Conservation (phyloP, 2,113 vertebrate species). For the Chlamydotis undulata region DNA sequence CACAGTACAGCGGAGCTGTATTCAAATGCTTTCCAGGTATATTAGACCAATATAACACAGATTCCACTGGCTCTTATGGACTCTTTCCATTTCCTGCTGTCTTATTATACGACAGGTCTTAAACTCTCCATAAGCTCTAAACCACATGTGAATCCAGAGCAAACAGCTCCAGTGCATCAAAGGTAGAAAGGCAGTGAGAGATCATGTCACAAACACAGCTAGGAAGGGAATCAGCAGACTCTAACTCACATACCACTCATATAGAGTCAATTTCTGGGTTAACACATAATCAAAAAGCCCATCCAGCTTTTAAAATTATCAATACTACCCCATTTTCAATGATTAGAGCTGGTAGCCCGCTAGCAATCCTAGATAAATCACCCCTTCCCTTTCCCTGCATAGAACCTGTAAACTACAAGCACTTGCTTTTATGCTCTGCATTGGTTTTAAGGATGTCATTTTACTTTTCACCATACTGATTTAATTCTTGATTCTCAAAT, state of each 20-base stretch:
- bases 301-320: neutral
- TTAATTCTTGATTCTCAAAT: neutral
- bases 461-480: neutral
- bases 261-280: neutral
- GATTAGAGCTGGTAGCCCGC: neutral
- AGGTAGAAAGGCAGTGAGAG: neutral
- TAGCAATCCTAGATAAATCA: neutral
- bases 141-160: neutral
- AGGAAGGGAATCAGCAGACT: neutral
- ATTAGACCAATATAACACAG: neutral
- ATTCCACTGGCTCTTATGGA: neutral
- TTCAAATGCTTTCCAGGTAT: neutral
- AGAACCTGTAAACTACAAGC: neutral
- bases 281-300: neutral
- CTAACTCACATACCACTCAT: neutral
- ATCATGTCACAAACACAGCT: neutral
- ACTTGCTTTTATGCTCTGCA: neutral
- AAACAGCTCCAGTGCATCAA: neutral
- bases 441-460: neutral
- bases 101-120: neutral
- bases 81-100: neutral
- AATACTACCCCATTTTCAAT: neutral
- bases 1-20: neutral
- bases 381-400: neutral
- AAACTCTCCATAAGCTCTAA: neutral